Percentiles rank a stretch among this genome's conserved stretches.
Conservation (phyloP, 2,797 vertebrate genomes). For the Florisuga fusca region DNA sequence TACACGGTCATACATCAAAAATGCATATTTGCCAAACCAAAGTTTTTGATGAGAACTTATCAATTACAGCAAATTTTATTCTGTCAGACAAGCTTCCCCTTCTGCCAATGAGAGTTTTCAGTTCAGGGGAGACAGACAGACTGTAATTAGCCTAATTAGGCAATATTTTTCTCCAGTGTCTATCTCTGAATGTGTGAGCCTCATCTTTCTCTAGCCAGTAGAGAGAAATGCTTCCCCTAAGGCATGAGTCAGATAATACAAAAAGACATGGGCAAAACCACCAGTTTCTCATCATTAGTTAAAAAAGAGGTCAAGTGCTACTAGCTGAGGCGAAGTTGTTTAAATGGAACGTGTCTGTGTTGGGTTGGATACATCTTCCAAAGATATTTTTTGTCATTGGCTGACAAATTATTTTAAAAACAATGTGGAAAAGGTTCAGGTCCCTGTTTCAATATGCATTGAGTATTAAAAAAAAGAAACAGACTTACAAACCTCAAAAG, state of each 20-base stretch:
- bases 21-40: neutral
- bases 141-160: neutral
- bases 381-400: neutral
- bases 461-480: neutral
- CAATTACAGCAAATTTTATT: neutral
- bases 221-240: neutral
- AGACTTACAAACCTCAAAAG: neutral
- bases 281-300: neutral
- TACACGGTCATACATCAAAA: neutral
- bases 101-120: neutral
- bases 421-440: neutral
- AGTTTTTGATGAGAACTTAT: neutral
- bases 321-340: neutral
- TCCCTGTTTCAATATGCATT: neutral
- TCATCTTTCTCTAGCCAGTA: neutral
- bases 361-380: neutral
- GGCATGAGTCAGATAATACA: neutral
- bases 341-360: neutral
- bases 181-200: neutral
- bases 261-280: neutral
- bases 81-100: neutral
- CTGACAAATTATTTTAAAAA: neutral
- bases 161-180: neutral
- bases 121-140: neutral
- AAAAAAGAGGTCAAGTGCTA: neutral